Percentiles rank a stretch among this genome's conserved stretches.
Conservation (phyloP, 1,140 invertebrate species). For the Drosophila prosaltans region DNA sequence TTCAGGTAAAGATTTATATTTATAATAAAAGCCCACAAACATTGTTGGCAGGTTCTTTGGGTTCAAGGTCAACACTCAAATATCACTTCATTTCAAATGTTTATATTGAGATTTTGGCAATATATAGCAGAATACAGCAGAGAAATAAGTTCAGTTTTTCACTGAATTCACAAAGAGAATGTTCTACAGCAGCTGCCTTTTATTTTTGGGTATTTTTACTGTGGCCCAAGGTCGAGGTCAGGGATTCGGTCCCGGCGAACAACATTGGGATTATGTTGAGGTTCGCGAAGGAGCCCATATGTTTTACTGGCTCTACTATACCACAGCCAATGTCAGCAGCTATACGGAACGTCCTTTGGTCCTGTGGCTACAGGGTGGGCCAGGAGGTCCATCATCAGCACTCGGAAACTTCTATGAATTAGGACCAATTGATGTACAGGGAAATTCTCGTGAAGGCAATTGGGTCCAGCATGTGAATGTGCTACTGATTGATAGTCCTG, state of each 20-base stretch:
- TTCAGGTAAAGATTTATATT: too few species aligned
- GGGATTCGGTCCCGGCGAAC: slow-evolving; percentile 85
- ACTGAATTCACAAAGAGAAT: slow-evolving; percentile 22
- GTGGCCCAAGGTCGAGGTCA: slow-evolving; percentile 18
- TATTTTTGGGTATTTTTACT: slow-evolving; percentile 23
- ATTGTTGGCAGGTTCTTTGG: background rate
- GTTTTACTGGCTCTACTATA: slow-evolving; percentile 93
- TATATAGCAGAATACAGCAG: background rate
- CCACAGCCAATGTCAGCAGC: slow-evolving; percentile 85
- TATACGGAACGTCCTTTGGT: slow-evolving; percentile 88
- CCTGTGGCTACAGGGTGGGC: slow-evolving; percentile 92
- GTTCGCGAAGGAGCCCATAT: slow-evolving; percentile 89
- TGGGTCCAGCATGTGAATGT: slow-evolving; percentile 93
- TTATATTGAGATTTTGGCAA: background rate
- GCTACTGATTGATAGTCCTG: slow-evolving; percentile 94
- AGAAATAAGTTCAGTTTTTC: background rate
- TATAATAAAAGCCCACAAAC: too few species aligned
- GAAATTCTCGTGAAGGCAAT: slow-evolving; percentile 87
- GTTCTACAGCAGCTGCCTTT: slow-evolving; percentile 21
- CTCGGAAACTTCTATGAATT: slow-evolving; percentile 91
- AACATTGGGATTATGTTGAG: slow-evolving; percentile 88
- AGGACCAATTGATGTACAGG: slow-evolving; percentile 88
- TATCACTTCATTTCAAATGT: slow-evolving; percentile 3
- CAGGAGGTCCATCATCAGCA: slow-evolving; percentile 89
- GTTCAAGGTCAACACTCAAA: slow-evolving; percentile 1